Base-by-base conservation (phyloP, 2,797 vertebrate species). In the Falco naumanni region DNA sequence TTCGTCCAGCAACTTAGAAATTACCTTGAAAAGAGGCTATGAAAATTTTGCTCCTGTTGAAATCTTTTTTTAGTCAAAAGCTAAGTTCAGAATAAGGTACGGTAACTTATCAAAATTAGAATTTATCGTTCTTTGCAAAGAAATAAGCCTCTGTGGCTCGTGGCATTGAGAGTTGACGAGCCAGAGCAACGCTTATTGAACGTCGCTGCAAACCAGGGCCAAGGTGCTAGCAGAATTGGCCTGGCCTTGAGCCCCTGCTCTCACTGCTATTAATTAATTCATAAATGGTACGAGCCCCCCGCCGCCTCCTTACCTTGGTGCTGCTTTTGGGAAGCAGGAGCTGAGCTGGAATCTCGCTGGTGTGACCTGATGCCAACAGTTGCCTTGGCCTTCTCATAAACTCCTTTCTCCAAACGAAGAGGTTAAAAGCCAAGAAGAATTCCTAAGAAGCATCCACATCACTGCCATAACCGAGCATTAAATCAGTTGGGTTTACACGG, bases 341-440 rank as follows among this genome's bases (percentile, higher is more conserved):
- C 7, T 31, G 48, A 37, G 68, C 20, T 8, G 16, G 17, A 17
- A 17, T 18, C 43, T 43, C 17, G 17, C 43, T 43, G 43, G 7
- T 8, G 43, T 17, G 43, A 43, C 1, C 31, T 8, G 3, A 13
- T 13, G 3, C 56, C 4, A 14, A 31, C 26, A 0, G 0, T 15
- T 15, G 6, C 11, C 4, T 50, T 4, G 3, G 64, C 33, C 34
- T 50, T 57, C 66, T n/a, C 45, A 5, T 12, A 33, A 56, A 70
- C 34, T 25, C 68, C 47, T 45, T 66, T 48, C 60, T 34, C 54
- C 31, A 28, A 15, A 11, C 4, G 13, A n/a, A 45, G 29, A 64
- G 37, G 16, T 12, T 16, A 9, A 63, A 56, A 48, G 24, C 25
- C 39, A 26, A 34, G 25, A 66, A 28, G 31, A 43, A 33, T 66